Evolutionary conservation across 2,113 vertebrate species (phyloP).

Genomic region (Eptesicus fuscus): DNA sequence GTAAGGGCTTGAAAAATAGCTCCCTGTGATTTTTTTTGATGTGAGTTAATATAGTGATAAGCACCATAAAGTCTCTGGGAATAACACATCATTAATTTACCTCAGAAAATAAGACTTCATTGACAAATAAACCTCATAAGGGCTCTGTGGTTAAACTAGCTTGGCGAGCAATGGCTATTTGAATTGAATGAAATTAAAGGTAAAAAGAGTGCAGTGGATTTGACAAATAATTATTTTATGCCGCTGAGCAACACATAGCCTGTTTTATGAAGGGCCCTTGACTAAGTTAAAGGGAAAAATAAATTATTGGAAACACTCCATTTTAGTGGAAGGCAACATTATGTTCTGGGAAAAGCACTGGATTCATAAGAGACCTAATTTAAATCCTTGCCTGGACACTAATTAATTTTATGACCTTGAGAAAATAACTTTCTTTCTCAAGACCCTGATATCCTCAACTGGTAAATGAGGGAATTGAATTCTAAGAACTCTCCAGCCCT

Average conservation of each 20-base stretch:
- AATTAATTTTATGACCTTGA: constrained; percentile 61
- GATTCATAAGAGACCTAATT: constrained; percentile 47
- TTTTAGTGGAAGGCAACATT: constrained; percentile 47
- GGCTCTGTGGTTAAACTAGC: constrained; percentile 71
- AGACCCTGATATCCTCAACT: background rate
- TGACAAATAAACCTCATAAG: constrained; percentile 75
- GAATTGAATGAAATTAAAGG: constrained; percentile 69
- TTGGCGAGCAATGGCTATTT: constrained; percentile 63
- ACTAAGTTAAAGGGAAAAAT: constrained; percentile 59
- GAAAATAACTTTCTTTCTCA: background rate
- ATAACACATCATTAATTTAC: constrained; percentile 84
- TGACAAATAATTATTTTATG: constrained; percentile 67
- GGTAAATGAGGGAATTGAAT: constrained; percentile 16
- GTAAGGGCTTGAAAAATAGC: constrained; percentile 80
- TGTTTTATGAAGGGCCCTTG: constrained; percentile 59
- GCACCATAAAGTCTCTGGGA: constrained; percentile 76
- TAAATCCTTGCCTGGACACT: constrained; percentile 42
- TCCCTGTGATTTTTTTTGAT: constrained; percentile 78
- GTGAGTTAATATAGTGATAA: constrained; percentile 83
- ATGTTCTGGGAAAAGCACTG: background rate
- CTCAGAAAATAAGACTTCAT: constrained; percentile 79
- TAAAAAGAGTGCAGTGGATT: constrained; percentile 52
- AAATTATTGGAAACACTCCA: constrained; percentile 30
- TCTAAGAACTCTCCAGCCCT: background rate
- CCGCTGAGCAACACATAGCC: constrained; percentile 50